Evolutionary conservation across 2,113 vertebrate species (phyloP).

Genomic region (Paracanthobrama guichenoti): DNA sequence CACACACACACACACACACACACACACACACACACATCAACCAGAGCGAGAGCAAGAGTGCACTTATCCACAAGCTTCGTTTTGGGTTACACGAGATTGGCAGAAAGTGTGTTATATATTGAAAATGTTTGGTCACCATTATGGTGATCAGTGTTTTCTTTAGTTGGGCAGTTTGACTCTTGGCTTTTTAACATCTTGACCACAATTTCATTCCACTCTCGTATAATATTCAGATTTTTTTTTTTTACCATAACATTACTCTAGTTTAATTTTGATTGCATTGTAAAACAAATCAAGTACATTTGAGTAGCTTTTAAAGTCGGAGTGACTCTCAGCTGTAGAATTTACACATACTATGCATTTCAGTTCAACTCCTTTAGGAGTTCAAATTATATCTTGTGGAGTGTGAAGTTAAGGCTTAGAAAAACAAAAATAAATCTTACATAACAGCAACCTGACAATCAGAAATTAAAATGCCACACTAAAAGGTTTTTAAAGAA

Average conservation of each 20-base stretch:
- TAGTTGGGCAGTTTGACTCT: no score
- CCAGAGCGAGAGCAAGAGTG: no score
- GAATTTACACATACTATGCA: background rate
- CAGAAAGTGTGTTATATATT: no score
- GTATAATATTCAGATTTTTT: background rate
- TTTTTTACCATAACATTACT: background rate
- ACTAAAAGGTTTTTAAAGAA: background rate
- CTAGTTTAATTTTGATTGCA: background rate
- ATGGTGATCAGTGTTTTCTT: no score
- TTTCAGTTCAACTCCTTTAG: background rate
- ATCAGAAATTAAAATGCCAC: slow-evolving; percentile 34
- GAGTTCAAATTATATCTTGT: background rate
- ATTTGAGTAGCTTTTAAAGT: background rate
- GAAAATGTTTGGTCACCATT: no score
- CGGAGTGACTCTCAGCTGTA: background rate
- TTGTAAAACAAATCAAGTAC: background rate
- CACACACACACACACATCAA: no score
- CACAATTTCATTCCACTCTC: no score
- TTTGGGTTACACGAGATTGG: no score
- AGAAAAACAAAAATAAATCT: background rate
- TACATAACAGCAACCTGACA: background rate
- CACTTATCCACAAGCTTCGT: no score
- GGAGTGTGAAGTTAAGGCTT: background rate
- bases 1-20: no score
- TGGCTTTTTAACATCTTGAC: no score